phyloP scores from a whole-genome alignment of 2,888 invertebrate genomes.

The Empis stercorea region DNA sequence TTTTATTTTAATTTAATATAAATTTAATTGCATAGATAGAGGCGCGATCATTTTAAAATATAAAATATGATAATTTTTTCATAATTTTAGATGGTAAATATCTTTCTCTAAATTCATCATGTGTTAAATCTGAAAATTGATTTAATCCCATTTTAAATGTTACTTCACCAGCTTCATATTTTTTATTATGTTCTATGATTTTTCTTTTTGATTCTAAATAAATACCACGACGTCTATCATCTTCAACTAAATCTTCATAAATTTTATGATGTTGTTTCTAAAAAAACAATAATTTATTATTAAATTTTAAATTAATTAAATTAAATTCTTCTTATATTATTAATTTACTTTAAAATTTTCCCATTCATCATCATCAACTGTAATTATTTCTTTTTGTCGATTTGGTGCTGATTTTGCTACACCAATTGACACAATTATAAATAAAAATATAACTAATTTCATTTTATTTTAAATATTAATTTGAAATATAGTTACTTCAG shows the following conservation, averaged over 20 bases:
- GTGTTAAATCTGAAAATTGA: conserved; percentile 13
- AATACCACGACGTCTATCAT: conserved; percentile 10
- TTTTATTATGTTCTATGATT: conserved; percentile 14
- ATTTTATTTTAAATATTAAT: neutral
- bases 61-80: no score
- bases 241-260: conserved; percentile 10
- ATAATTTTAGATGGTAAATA: no score
- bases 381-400: neutral
- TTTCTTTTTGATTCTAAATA: conserved; percentile 13
- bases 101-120: conserved; percentile 4
- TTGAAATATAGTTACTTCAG: no score
- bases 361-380: neutral
- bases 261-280: conserved; percentile 20
- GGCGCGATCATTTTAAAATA: no score
- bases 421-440: neutral
- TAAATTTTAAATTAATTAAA: no score
- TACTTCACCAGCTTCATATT: conserved; percentile 12
- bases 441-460: neutral
- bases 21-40: no score
- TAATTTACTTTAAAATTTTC: neutral
- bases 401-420: neutral
- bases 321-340: neutral
- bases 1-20: no score
- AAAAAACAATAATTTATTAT: neutral
- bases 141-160: conserved; percentile 16